phyloP scores from a whole-genome alignment of 2,888 invertebrate species.

The Lycia hirtaria region DNA sequence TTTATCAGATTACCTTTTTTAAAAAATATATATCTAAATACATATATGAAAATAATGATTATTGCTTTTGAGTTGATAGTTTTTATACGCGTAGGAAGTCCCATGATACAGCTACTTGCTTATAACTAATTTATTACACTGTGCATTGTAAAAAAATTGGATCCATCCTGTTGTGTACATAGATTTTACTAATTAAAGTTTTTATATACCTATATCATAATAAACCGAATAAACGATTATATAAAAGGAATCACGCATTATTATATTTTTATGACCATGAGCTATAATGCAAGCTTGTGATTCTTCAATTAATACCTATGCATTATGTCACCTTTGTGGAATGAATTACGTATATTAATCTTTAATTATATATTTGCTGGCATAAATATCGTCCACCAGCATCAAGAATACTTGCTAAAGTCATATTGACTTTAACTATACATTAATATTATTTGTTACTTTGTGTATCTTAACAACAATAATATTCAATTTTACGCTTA shows the following conservation, averaged over 20 bases:
- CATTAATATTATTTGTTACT: no score
- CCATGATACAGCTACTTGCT: no score
- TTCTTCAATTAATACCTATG: neutral
- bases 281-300: neutral
- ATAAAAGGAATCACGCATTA: conserved; percentile 25
- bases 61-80: no score
- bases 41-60: no score
- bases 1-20: no score
- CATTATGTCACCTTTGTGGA: conserved; percentile 5
- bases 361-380: neutral
- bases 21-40: no score
- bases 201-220: conserved; percentile 13
- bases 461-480: no score
- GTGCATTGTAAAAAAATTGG: neutral
- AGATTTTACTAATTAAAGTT: conserved; percentile 5
- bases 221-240: conserved; percentile 20
- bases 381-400: neutral
- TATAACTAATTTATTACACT: no score
- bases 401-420: neutral
- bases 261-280: conserved; percentile 12
- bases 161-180: neutral
- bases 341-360: neutral
- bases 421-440: no score
- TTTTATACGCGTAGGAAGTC: no score
- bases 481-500: no score